Conservation (phyloP, 2,113 vertebrate species). For the Vidua macroura region DNA sequence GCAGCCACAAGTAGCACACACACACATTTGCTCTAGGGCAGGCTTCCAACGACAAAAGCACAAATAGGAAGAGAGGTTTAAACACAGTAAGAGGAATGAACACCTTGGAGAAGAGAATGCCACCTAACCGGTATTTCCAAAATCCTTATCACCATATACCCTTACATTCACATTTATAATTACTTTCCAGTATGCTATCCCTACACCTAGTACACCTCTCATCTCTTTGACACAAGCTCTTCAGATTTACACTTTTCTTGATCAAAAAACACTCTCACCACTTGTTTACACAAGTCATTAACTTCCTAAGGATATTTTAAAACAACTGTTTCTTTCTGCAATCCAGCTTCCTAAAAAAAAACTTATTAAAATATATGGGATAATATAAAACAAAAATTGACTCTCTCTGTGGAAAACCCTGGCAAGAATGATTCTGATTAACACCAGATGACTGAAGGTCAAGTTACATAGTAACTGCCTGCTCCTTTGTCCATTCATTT, state of each 20-base stretch:
- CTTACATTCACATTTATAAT: background rate
- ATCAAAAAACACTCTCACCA: background rate
- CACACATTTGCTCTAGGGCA: background rate
- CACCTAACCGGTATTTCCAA: slow-evolving; percentile 39
- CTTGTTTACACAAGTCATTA: background rate
- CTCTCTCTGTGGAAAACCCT: background rate
- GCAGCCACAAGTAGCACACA: accelerated
- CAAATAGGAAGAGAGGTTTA: background rate
- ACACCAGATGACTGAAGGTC: background rate
- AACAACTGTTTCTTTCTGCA: background rate
- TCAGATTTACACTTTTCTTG: background rate
- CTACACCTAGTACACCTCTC: background rate
- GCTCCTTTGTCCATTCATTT: background rate
- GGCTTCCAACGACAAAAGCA: background rate
- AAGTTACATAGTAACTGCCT: background rate
- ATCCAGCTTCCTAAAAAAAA: background rate
- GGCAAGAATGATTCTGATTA: background rate
- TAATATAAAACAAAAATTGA: accelerated
- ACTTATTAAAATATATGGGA: background rate
- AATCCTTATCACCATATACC: background rate
- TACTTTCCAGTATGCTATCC: background rate
- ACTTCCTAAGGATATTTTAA: background rate
- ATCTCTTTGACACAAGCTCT: background rate
- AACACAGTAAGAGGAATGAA: background rate
- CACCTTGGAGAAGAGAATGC: background rate